These are phyloP conservation scores for Pteropus alecto DNA, from an alignment of 2,113 vertebrate genomes.

Conservation along the genomic window DNA sequence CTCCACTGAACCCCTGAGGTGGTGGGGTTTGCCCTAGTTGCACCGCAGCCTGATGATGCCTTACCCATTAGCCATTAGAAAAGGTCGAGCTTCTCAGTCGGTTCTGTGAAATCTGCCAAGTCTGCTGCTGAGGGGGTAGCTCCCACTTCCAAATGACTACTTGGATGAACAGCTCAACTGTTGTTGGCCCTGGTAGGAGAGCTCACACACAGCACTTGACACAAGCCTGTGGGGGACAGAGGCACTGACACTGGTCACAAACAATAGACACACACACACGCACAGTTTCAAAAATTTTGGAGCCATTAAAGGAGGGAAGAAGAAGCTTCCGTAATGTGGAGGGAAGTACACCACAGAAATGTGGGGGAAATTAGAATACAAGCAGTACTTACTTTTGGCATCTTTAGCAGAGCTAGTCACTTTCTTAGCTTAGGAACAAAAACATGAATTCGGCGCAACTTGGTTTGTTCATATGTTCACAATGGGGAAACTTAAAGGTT, in stretches of 20 bases:
- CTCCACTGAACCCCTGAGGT: not conserved
- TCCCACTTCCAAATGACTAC: not conserved
- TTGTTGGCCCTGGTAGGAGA: not conserved
- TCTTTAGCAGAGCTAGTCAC: not conserved
- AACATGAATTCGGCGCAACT: not conserved
- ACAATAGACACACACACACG: constrained; percentile 24
- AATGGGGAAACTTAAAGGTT: not conserved
- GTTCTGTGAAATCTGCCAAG: constrained; percentile 19
- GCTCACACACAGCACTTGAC: constrained; percentile 52
- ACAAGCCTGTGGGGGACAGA: not conserved
- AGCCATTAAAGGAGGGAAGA: not conserved
- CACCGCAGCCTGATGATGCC: not conserved
- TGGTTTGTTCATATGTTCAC: not conserved
- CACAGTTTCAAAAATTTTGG: not conserved
- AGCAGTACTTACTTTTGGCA: not conserved
- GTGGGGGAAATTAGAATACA: not conserved
- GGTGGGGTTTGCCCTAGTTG: not conserved
- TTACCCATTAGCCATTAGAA: not conserved
- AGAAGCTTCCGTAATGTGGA: not conserved
- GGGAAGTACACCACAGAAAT: not conserved
- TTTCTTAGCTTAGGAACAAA: constrained; percentile 45
- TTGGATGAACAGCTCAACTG: constrained; percentile 8
- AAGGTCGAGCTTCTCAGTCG: not conserved
- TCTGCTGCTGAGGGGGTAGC: not conserved
- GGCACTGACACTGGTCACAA: not conserved